These are phyloP conservation scores for Lucilia cuprina DNA, from an alignment of 1,140 invertebrate species.

Conservation along the genomic window DNA sequence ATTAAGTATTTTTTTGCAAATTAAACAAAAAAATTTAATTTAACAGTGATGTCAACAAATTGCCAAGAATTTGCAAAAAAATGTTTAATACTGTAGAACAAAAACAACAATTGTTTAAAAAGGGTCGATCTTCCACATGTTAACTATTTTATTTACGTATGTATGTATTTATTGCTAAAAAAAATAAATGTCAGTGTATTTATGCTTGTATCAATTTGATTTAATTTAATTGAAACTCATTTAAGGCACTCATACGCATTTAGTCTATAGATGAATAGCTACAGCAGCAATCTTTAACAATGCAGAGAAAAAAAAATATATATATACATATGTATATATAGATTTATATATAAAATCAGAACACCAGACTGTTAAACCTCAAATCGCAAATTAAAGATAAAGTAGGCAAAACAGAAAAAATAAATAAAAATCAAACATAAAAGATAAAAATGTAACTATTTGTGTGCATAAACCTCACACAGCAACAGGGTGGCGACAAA, in stretches of 20 bases:
- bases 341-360: neutral
- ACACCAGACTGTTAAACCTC: conserved; percentile 10
- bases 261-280: too few species aligned
- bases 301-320: neutral
- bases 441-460: neutral
- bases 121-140: neutral
- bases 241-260: neutral
- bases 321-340: too few species aligned
- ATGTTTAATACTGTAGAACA: neutral
- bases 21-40: neutral
- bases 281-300: neutral
- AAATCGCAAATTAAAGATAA: conserved; percentile 18
- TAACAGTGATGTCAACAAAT: conserved; percentile 18
- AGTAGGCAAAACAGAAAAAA: neutral
- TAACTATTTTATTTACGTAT: too few species aligned
- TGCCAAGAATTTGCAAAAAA: neutral
- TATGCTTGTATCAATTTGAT: neutral
- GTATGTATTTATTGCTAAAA: too few species aligned
- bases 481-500: neutral
- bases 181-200: too few species aligned
- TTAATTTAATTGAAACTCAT: conserved; percentile 25
- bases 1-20: neutral
- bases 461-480: neutral
- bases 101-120: too few species aligned
- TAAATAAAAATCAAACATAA: neutral